Evolutionary conservation across 2,797 vertebrate genomes (phyloP).

Genomic region (Anomalospiza imberbis): DNA sequence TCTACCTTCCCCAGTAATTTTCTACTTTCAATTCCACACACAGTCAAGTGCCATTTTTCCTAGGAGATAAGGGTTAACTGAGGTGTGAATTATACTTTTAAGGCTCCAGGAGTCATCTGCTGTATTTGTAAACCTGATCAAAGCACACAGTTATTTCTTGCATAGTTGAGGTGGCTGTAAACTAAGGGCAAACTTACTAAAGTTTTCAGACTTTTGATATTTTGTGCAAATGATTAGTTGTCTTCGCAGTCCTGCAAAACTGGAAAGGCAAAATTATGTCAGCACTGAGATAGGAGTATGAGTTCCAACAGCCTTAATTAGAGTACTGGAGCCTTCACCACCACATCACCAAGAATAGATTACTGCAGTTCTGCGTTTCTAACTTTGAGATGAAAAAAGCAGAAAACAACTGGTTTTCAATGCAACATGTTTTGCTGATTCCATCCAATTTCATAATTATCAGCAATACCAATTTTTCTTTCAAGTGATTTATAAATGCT

Average conservation of each 20-base stretch:
- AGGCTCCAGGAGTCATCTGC: neutral
- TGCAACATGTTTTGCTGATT: conserved; percentile 6
- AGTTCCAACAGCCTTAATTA: neutral
- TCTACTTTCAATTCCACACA: neutral
- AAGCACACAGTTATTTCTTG: neutral
- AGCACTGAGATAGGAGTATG: neutral
- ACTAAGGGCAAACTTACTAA: neutral
- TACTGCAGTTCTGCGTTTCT: neutral
- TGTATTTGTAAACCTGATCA: neutral
- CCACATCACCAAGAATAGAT: neutral
- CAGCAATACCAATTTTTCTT: neutral
- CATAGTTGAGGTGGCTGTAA: neutral
- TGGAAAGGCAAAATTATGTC: neutral
- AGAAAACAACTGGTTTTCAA: neutral
- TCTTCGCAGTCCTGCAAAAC: neutral
- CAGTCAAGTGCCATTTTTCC: neutral
- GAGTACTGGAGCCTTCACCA: neutral
- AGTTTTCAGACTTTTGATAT: neutral
- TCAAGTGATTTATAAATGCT: conserved; percentile 15
- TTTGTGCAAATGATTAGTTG: neutral
- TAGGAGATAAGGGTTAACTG: neutral
- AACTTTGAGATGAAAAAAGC: neutral
- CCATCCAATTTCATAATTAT: neutral
- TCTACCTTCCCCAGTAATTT: neutral
- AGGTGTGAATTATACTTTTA: neutral